Percentiles rank a stretch among this genome's conserved stretches.
Evolutionary conservation across 30 jellyfish, hydroid and myxozoan genomes (phyloP).

Genomic region (Mastigias papua): DNA sequence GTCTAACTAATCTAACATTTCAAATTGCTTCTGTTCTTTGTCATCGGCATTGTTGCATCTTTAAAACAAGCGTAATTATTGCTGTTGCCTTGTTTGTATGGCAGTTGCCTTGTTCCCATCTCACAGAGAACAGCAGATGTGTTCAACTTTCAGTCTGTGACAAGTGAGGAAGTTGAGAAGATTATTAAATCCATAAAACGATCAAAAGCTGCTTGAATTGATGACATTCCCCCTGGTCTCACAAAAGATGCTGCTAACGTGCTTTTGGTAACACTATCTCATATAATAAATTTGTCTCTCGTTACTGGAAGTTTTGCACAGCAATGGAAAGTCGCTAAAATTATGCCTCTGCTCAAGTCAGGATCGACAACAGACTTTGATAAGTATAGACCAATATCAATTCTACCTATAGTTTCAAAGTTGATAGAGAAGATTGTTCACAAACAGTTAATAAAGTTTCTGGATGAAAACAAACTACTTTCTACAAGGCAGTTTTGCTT

Average conservation of each 20-base stretch:
- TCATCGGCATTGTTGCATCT: not conserved
- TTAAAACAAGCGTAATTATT: constrained; percentile 24
- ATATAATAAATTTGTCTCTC: constrained; percentile 20
- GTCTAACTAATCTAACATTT: not conserved
- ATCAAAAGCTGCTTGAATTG: constrained; percentile 28
- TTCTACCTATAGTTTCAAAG: constrained; percentile 32
- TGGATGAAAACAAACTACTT: constrained; percentile 49
- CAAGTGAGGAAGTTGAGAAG: constrained; percentile 7
- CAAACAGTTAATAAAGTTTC: constrained; percentile 14
- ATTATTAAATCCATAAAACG: constrained; percentile 20
- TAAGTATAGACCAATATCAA: constrained; percentile 64
- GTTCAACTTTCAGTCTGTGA: constrained; percentile 3
- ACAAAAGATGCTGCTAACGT: constrained; percentile 44
- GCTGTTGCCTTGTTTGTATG: constrained; percentile 33
- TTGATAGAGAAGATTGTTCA: constrained; percentile 50
- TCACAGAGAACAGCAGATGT: constrained; percentile 2
- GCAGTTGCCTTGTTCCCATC: constrained; percentile 35
- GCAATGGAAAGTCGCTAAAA: constrained; percentile 61
- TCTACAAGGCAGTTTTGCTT: constrained; percentile 58
- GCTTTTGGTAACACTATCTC: constrained; percentile 25
- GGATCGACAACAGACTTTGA: constrained; percentile 55
- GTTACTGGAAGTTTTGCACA: constrained; percentile 34
- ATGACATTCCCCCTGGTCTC: constrained; percentile 51
- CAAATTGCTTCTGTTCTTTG: constrained; percentile 54
- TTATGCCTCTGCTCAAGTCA: constrained; percentile 51